Percentiles rank a stretch among this genome's conserved stretches.
These are phyloP conservation scores for Tetrao urogallus DNA, from an alignment of 2,113 vertebrate species.

Conservation along the genomic window DNA sequence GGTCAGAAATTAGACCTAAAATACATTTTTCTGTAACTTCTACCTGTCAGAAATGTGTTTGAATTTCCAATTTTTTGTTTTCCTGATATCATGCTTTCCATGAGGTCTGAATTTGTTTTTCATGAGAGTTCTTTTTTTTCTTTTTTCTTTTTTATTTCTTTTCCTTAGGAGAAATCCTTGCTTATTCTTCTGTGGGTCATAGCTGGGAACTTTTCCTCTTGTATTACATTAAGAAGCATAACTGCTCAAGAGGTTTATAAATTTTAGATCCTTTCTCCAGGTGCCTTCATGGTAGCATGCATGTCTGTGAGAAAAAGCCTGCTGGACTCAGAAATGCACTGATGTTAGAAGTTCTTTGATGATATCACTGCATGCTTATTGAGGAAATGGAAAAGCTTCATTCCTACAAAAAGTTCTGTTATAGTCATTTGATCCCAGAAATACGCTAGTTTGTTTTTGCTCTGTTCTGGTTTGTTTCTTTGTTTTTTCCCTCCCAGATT, in stretches of 20 bases:
- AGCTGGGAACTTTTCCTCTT: not conserved
- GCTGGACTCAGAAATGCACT: not conserved
- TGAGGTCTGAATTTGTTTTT: not conserved
- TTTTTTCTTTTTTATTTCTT: not conserved
- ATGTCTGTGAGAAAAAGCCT: not conserved
- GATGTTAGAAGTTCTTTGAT: not conserved
- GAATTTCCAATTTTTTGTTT: not conserved
- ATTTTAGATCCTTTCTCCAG: not conserved
- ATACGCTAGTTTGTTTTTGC: not conserved
- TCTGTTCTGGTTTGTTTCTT: not conserved
- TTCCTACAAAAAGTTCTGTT: not conserved
- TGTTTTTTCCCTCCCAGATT: not conserved
- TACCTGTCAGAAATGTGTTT: not conserved
- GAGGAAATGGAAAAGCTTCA: not conserved
- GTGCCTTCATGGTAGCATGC: not conserved
- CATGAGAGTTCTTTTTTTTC: not conserved
- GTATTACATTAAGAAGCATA: not conserved
- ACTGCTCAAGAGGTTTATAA: not conserved
- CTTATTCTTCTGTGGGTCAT: rapidly evolving
- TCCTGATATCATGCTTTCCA: not conserved
- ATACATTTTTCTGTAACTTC: not conserved
- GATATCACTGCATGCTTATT: not conserved
- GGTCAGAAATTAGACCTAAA: not conserved
- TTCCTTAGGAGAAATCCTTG: not conserved
- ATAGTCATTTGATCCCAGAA: not conserved